A percentile compares a stretch with the other conserved stretches of the same genome.
phyloP scores from a whole-genome alignment of 1,140 invertebrate genomes.

The Zaprionus africanus region DNA sequence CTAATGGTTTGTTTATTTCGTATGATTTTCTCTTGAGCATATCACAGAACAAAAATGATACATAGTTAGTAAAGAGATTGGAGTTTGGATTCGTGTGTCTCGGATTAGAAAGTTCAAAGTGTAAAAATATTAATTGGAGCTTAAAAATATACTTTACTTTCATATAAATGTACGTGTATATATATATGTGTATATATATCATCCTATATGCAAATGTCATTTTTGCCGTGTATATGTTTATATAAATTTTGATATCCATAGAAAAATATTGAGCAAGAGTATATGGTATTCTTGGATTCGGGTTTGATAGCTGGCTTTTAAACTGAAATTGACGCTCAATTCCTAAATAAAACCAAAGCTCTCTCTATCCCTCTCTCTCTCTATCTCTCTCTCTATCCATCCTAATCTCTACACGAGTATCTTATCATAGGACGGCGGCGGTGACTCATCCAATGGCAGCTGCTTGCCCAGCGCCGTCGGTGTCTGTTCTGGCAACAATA shows the following conservation, averaged over 20 bases:
- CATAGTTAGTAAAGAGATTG: conserved; percentile 64
- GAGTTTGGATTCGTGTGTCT: conserved; percentile 26
- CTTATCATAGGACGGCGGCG: conserved; percentile 87
- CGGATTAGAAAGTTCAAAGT: conserved; percentile 61
- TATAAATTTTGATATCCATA: conserved; percentile 79
- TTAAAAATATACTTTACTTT: conserved; percentile 65
- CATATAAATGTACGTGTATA: conserved; percentile 53
- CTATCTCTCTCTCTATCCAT: conserved; percentile 9
- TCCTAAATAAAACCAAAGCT: conserved; percentile 44
- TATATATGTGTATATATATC: conserved; percentile 55
- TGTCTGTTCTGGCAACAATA: conserved; percentile 85
- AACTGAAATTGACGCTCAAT: conserved; percentile 68
- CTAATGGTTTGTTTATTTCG: conserved; percentile 48
- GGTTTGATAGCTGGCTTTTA: conserved; percentile 24
- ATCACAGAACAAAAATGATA: conserved; percentile 82
- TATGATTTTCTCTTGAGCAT: conserved; percentile 75
- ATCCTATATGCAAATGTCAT: conserved; percentile 51
- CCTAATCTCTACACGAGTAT: conserved; percentile 84
- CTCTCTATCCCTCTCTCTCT: conserved; percentile 1
- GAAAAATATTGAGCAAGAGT: conserved; percentile 80
- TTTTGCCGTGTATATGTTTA: conserved; percentile 70
- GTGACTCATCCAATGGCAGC: conserved; percentile 85
- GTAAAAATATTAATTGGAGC: conserved; percentile 70
- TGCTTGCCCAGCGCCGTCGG: conserved; percentile 65
- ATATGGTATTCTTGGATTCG: conserved; percentile 48